Evolutionary conservation across 2,888 invertebrate species (phyloP), one percentile per base, ranked within the genome.

Genomic region (Cheilosia grossa): DNA sequence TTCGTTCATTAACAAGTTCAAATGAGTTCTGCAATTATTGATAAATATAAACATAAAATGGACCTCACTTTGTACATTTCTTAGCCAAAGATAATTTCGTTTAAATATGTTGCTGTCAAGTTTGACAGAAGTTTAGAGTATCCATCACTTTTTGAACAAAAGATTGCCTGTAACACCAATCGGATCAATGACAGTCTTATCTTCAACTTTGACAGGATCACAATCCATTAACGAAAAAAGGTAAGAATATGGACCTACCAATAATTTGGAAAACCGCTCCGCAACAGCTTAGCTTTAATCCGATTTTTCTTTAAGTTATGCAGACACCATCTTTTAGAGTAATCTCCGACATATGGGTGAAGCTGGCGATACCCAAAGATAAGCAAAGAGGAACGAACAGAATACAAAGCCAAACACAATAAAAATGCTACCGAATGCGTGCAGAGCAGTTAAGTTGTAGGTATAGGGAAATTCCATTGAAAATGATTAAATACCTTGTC

Each of bases 381-480:
- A 30, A 27, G 40, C 27, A 63, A 77, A 27, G 2, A 49, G 21
- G 58, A 42, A 30, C 44, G 51, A 42, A 44, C 2, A 54, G 2
- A 21, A 21, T 2, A 24, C 15, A 56, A 63, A 66, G 58, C 10
- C 2, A 54, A 69, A 24, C 70, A 72, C 17, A 44, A n/a, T 27
- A 56, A 63, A 56, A 74, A 27, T 67, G 82, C 82, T 82, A 82
- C 82, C 54, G 82, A 82, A 77, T 78, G 72, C 54, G 61, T 82
- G 73, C 61, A 27, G n/a, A 24, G 24, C 27, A 27, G 40, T 30
- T 30, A 30, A 30, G 2, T 30, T 30, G 9, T 30, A 27, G 2
- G 10, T 17, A 58, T 33, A 77, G 53, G 53, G 33, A 82, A 82
- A 67, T 78, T 82, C 78, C 66, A 72, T 61, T 63, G 66, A 72